Evolutionary conservation across 1,140 invertebrate species (phyloP).

Genomic region (Drosophila seguyi): DNA sequence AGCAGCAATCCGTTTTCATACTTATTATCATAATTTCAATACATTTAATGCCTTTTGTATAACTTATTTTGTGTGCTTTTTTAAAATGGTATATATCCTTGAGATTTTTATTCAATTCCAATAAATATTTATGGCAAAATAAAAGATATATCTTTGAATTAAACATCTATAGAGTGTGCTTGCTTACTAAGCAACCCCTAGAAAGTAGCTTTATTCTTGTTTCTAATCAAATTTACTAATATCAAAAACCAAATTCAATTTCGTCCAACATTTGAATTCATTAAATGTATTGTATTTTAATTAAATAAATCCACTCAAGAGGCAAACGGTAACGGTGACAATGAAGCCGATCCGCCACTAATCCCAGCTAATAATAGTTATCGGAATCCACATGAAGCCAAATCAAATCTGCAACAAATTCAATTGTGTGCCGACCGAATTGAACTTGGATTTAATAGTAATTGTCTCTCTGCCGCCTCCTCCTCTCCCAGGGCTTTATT

Average conservation of each 20-base stretch:
- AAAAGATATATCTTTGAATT: background rate
- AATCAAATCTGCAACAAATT: slow-evolving; percentile 60
- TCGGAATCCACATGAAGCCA: slow-evolving; percentile 43
- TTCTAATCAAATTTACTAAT: background rate
- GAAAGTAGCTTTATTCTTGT: background rate
- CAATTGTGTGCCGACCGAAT: slow-evolving; percentile 46
- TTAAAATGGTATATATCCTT: background rate
- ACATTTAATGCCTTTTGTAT: slow-evolving; percentile 4
- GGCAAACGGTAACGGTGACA: slow-evolving; percentile 4
- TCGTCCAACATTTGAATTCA: slow-evolving; percentile 22
- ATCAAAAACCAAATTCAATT: slow-evolving; percentile 2
- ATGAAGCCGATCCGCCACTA: slow-evolving; percentile 13
- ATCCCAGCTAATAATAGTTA: slow-evolving; percentile 44
- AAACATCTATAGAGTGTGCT: background rate
- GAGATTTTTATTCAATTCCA: background rate
- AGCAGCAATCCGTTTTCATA: slow-evolving; percentile 1
- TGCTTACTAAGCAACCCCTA: background rate
- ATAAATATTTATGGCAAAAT: slow-evolving; percentile 1
- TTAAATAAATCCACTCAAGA: slow-evolving; percentile 30
- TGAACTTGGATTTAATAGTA: slow-evolving; percentile 64
- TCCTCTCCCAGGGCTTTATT: slow-evolving; percentile 14
- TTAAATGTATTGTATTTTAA: slow-evolving; percentile 29
- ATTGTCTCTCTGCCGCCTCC: slow-evolving; percentile 36
- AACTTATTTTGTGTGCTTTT: background rate
- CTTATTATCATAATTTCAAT: slow-evolving; percentile 12